Evolutionary conservation across 2,113 vertebrate genomes (phyloP).

Genomic region (Proterorhinus semilunaris): DNA sequence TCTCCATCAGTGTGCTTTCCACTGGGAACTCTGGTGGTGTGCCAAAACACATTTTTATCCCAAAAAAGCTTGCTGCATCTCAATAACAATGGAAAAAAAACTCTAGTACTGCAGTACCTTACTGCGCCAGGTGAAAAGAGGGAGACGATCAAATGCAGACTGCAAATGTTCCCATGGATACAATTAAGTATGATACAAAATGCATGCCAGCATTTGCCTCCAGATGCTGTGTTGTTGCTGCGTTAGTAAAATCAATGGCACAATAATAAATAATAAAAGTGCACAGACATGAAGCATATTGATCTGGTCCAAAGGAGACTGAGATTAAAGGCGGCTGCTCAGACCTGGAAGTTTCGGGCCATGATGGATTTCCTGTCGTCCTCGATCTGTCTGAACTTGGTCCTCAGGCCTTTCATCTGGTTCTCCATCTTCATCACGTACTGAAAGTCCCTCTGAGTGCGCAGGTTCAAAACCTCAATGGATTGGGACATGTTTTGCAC

Average conservation of each 20-base stretch:
- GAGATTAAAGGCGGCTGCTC: constrained; percentile 3
- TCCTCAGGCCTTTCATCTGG: constrained; percentile 96
- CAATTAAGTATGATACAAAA: background rate
- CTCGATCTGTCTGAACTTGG: constrained; percentile 95
- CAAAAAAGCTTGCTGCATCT: too few relatives aligned
- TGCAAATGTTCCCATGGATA: too few relatives aligned
- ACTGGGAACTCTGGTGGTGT: too few relatives aligned
- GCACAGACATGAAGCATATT: constrained; percentile 1
- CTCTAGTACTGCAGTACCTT: too few relatives aligned
- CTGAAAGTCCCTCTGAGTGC: constrained; percentile 98
- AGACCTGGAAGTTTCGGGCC: constrained; percentile 93
- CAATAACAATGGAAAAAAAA: too few relatives aligned
- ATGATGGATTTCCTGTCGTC: constrained; percentile 95
- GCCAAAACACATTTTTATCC: too few relatives aligned
- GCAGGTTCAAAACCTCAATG: constrained; percentile 95
- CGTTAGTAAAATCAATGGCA: constrained; percentile 9
- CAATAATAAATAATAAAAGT: background rate
- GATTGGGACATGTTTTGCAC: constrained; percentile 99
- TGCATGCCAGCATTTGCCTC: background rate
- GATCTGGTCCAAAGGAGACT: background rate
- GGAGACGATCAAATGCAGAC: too few relatives aligned
- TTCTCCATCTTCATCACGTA: constrained; percentile 99
- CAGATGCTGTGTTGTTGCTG: background rate
- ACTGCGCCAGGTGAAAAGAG: too few relatives aligned
- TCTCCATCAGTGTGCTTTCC: too few relatives aligned